A percentile compares a stretch with the other conserved stretches of the same genome.
These are phyloP conservation scores for Sylvia atricapilla DNA, from an alignment of 2,113 vertebrate species.

Conservation along the genomic window DNA sequence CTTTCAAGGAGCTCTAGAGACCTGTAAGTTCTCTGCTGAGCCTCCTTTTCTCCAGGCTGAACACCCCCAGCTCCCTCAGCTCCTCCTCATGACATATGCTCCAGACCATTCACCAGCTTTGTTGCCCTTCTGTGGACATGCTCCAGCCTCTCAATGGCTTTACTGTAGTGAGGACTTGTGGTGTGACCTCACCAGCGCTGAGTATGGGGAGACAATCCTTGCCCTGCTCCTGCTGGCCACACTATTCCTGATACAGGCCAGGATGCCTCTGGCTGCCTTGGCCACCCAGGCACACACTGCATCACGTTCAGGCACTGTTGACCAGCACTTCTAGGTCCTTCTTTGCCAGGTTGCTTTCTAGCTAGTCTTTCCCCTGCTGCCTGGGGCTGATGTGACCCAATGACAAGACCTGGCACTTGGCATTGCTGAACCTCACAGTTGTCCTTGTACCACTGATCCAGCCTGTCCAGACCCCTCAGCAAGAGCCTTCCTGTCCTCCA, in stretches of 20 bases:
- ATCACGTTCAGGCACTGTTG: neutral
- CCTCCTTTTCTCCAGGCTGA: neutral
- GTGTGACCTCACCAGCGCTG: neutral
- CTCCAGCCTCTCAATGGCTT: neutral
- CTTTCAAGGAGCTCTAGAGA: neutral
- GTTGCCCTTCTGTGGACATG: neutral
- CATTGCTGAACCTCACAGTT: neutral
- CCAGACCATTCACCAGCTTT: neutral
- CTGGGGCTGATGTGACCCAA: neutral
- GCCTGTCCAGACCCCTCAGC: neutral
- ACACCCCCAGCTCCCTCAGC: neutral
- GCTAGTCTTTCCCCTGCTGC: neutral
- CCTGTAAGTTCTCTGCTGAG: neutral
- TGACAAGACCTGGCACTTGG: neutral
- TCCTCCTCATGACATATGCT: neutral
- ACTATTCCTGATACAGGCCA: neutral
- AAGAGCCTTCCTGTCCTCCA: neutral
- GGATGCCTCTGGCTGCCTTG: neutral
- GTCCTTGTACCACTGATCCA: neutral
- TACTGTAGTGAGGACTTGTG: accelerated
- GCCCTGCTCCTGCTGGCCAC: neutral
- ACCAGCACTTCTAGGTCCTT: neutral
- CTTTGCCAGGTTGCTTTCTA: neutral
- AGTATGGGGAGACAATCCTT: neutral
- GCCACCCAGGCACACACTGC: neutral